Base-by-base conservation (phyloP, 2,888 invertebrate genomes). In the Nomada ferruginata region DNA sequence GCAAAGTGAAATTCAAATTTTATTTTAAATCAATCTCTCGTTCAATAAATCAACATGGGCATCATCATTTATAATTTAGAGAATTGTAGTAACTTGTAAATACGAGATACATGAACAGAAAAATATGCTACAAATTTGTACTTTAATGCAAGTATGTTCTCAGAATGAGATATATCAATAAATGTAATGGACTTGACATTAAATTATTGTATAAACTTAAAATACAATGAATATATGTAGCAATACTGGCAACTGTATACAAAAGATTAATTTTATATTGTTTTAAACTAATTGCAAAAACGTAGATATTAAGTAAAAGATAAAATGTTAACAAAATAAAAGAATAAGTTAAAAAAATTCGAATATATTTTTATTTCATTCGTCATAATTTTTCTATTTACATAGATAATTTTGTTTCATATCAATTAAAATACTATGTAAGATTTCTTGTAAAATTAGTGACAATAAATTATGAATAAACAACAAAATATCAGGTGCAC, bases 161-260 rank as follows among this genome's bases (percentile, higher is more conserved):
- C 47, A 18, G 36, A 68, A 53, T 52, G 26, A n/a, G 64, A 60
- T 65, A 47, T 64, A 26, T 44, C 20, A 73, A 73, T 79, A 64
- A 53, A 73, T 73, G 23, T 79, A 79, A 73, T 47, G 64, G 57
- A 72, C 36, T 80, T 55, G 78, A 60, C 79, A 63, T 73, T 80
- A 79, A 73, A 79, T 68, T 78, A 81, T 60, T 81, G 73, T 79
- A 74, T 74, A 81, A 79, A 79, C 50, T 53, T 50, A 60, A 70
- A 65, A 79, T 70, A 53, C 47, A 61, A 53, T 47, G 23, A 70
- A 74, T 70, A 60, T 55, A 65, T 69, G 52, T 69, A 73, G 68
- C 73, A 50, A 71, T 64, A 79, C 20, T 64, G 63, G 59, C 42
- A 70, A 60, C 26, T 60, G 18, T 47, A 59, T 69, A 4, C 42